phyloP scores from a whole-genome alignment of 2,797 vertebrate species.

The Emys orbicularis region DNA sequence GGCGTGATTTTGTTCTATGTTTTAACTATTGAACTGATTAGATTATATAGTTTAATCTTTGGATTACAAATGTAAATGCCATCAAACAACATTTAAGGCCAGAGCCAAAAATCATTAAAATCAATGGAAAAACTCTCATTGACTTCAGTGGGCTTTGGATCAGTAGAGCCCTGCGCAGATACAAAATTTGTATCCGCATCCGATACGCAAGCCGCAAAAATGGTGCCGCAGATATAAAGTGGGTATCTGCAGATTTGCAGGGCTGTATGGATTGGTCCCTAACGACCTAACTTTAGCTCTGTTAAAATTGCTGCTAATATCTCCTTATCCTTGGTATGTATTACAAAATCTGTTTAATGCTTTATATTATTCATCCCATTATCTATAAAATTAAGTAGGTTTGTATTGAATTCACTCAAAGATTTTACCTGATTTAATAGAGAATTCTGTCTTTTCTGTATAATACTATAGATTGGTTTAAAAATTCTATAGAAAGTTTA shows the following conservation, averaged over 20 bases:
- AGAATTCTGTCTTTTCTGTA: not conserved
- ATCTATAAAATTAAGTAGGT: not conserved
- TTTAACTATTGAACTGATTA: slow-evolving; percentile 59
- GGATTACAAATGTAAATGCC: slow-evolving; percentile 34
- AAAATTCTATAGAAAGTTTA: not conserved
- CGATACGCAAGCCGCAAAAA: too few relatives aligned
- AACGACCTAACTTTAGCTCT: slow-evolving; percentile 40
- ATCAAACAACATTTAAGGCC: slow-evolving; percentile 43
- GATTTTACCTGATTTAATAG: not conserved
- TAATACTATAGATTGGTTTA: not conserved
- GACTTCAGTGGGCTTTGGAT: not conserved
- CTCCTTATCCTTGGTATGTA: not conserved
- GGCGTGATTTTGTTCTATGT: slow-evolving; percentile 30
- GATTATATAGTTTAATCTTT: slow-evolving; percentile 55
- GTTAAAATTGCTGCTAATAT: slow-evolving; percentile 1
- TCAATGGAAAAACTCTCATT: not conserved
- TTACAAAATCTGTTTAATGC: not conserved
- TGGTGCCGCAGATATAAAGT: too few relatives aligned
- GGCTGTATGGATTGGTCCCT: not conserved
- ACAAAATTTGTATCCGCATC: too few relatives aligned
- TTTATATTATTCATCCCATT: not conserved
- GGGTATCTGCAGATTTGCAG: too few relatives aligned
- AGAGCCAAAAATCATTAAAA: not conserved
- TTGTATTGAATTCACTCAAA: not conserved
- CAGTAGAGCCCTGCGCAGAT: not conserved